Evolutionary conservation across 2,113 vertebrate species (phyloP).

Genomic region (Myotis yumanensis): DNA sequence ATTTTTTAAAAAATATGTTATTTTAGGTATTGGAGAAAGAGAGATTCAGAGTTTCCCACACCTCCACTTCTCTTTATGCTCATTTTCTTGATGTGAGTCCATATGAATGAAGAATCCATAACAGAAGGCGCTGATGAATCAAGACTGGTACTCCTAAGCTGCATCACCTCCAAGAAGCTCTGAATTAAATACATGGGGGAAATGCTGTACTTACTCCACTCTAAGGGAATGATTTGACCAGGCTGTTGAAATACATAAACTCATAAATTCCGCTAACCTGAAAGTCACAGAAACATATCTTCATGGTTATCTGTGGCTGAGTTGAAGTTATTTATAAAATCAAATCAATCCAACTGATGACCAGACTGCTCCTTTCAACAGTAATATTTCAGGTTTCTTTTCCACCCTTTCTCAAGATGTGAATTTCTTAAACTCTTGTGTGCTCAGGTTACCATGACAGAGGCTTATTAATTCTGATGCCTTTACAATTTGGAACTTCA

Average conservation of each 20-base stretch:
- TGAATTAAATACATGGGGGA: background rate
- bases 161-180: background rate
- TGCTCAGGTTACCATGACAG: slow-evolving; percentile 46
- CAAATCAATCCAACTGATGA: slow-evolving; percentile 25
- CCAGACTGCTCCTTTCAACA: slow-evolving; percentile 45
- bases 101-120: background rate
- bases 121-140: background rate
- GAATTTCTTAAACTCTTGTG: slow-evolving; percentile 44
- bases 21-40: background rate
- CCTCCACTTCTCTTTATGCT: background rate
- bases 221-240: background rate
- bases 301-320: background rate
- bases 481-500: slow-evolving; percentile 73
- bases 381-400: slow-evolving; percentile 16
- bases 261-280: background rate
- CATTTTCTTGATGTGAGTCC: background rate
- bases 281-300: background rate
- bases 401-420: background rate
- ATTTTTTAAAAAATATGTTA: background rate
- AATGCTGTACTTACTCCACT: background rate
- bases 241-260: background rate
- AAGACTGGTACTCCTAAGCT: background rate
- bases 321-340: slow-evolving; percentile 39
- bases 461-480: slow-evolving; percentile 74
- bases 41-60: background rate